Evolutionary conservation across 2,888 invertebrate species (phyloP).

Genomic region (Drosophila nr. perissopoda): DNA sequence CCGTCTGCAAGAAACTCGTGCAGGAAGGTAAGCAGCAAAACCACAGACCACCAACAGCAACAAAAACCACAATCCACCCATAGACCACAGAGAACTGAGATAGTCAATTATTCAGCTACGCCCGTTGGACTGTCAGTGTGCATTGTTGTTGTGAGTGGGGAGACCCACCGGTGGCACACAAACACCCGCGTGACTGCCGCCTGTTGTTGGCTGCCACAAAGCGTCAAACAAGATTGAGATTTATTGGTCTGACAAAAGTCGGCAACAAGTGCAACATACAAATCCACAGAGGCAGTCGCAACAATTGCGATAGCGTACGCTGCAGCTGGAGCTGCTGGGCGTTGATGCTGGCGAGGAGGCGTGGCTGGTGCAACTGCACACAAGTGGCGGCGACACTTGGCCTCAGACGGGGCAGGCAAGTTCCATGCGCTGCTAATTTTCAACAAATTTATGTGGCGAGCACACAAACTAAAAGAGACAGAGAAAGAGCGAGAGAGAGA

Average conservation of each 20-base stretch:
- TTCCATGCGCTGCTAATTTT: conserved; percentile 79
- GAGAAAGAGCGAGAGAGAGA: neutral
- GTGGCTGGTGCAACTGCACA: conserved; percentile 55
- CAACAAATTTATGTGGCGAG: conserved; percentile 75
- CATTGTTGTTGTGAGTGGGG: conserved; percentile 35
- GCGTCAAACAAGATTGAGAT: conserved; percentile 81
- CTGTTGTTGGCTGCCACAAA: conserved; percentile 68
- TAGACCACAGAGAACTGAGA: conserved; percentile 20
- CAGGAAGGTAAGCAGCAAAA: conserved; percentile 88
- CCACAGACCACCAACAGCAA: neutral
- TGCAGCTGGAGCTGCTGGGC: conserved; percentile 55
- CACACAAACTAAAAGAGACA: conserved; percentile 23
- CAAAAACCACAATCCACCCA: conserved; percentile 13
- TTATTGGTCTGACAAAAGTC: conserved; percentile 71
- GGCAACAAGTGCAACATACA: conserved; percentile 68
- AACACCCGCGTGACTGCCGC: conserved; percentile 59
- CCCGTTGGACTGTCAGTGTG: conserved; percentile 46
- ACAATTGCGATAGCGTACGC: conserved; percentile 54
- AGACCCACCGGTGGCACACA: conserved; percentile 57
- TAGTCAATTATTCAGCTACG: conserved; percentile 44
- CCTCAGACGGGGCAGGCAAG: conserved; percentile 44
- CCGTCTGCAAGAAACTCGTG: conserved; percentile 91
- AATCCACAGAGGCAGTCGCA: conserved; percentile 50
- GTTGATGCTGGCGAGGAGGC: conserved; percentile 54
- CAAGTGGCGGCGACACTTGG: conserved; percentile 78